These are phyloP conservation scores for Cosmia trapezina DNA, from an alignment of 2,888 invertebrate genomes.

Conservation along the genomic window DNA sequence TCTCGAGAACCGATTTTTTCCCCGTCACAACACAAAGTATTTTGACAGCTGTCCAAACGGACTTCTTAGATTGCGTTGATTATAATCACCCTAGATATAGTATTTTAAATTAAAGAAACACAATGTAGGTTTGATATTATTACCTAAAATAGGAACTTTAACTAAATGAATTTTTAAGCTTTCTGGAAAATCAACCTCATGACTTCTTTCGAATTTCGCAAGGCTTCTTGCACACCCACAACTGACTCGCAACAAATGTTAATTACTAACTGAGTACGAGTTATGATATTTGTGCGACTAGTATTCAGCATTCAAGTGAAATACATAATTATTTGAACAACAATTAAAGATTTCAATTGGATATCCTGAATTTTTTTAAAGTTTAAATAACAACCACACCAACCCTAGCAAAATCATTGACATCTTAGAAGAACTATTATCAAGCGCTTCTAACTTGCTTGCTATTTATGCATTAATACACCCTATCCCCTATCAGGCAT, in stretches of 20 bases:
- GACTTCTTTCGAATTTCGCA: neutral
- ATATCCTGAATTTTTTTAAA: too few relatives aligned
- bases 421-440: neutral
- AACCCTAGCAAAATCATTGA: neutral
- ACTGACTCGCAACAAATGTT: neutral
- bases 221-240: neutral
- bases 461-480: neutral
- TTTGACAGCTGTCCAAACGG: too few relatives aligned
- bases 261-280: neutral
- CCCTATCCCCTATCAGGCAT: too few relatives aligned
- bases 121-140: neutral
- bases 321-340: neutral
- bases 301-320: constrained; percentile 7
- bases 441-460: constrained; percentile 1
- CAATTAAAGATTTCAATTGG: neutral
- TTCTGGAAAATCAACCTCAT: neutral
- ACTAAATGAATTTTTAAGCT: neutral
- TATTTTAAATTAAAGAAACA: neutral
- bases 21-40: too few relatives aligned
- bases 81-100: neutral
- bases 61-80: too few relatives aligned
- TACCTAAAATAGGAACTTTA: neutral
- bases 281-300: neutral
- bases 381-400: neutral
- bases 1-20: too few relatives aligned